Evolutionary conservation across 2,888 invertebrate species (phyloP).

Genomic region (Thyatira batis): DNA sequence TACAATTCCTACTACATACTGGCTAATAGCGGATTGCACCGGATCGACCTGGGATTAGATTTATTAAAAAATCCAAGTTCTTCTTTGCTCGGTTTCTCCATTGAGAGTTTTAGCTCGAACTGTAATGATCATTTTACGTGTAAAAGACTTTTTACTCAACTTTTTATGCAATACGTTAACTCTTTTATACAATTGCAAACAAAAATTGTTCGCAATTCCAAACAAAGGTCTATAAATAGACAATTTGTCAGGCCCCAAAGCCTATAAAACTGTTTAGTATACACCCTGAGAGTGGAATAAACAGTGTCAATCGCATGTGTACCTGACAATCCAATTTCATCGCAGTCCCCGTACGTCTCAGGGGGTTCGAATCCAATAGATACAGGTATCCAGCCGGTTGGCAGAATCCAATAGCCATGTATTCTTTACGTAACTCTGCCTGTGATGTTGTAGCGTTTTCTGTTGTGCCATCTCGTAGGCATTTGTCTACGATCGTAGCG

Average conservation of each 20-base stretch:
- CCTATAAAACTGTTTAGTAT: constrained; percentile 6
- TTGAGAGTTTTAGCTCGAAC: neutral
- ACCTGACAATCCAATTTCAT: constrained; percentile 49
- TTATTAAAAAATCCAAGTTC: constrained; percentile 25
- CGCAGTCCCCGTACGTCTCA: constrained; percentile 28
- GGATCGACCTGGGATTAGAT: constrained; percentile 29
- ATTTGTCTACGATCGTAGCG: neutral
- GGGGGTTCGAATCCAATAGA: constrained; percentile 16
- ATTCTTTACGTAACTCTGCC: constrained; percentile 1
- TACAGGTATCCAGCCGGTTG: constrained; percentile 5
- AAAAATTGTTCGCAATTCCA: neutral
- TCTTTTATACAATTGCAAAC: neutral
- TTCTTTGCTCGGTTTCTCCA: neutral
- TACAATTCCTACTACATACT: constrained; percentile 21
- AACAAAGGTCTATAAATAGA: neutral
- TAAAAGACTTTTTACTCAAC: neutral
- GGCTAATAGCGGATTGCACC: constrained; percentile 35
- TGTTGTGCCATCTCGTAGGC: neutral
- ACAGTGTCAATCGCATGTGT: constrained; percentile 22
- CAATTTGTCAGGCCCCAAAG: neutral
- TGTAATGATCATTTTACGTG: neutral
- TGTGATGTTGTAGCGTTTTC: neutral
- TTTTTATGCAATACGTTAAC: no score
- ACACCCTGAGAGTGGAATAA: constrained; percentile 28
- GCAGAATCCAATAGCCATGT: constrained; percentile 6